Evolutionary conservation across 1,140 invertebrate genomes (phyloP), one percentile per base, ranked within the genome.

Genomic region (Drosophila athabasca): DNA sequence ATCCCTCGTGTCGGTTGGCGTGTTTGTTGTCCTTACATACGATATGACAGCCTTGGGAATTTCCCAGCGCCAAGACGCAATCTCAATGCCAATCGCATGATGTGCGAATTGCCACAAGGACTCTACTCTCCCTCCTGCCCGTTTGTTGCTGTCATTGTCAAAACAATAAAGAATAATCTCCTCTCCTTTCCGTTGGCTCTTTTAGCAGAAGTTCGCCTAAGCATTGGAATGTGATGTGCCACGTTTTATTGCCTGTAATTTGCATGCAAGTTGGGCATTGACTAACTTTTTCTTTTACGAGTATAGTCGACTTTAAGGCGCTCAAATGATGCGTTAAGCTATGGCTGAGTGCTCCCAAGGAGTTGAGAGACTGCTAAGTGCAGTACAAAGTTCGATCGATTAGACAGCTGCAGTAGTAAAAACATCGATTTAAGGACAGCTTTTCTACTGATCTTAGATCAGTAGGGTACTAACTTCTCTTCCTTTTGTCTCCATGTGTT

Each of bases 91-190:
- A 82, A 82, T 79, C 78, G 81, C 69, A 90, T 87, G 87, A 90
- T 82, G 87, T 90, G 87, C 76, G 87, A 90, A 90, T 87, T 90
- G 83, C 70, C 62, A 82, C 75, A 78, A 78, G 67, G 64, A 55
- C 57, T 77, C 58, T n/a, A n/a, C 62, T 43, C 24, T 69, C 45
- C 43, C 3, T 11, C 31, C 31, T 3, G 31, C 31, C 31, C 31
- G 9, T 35, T 8, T 53, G 26, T 44, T 44, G 8, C 48, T 50
- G 55, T 26, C 65, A 49, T 65, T 54, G 61, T 88, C 83, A 76
- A 79, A 88, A 88, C 83, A 88, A 88, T 88, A 88, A 88, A 88
- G 83, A 88, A 88, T 88, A 88, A 88, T 88, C 83, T 82, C 67
- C 61, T 71, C 83, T 82, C 67, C 61, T 71, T 62, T 82, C 67